Evolutionary conservation across 2,113 vertebrate genomes (phyloP).

Genomic region (Pandion haliaetus): DNA sequence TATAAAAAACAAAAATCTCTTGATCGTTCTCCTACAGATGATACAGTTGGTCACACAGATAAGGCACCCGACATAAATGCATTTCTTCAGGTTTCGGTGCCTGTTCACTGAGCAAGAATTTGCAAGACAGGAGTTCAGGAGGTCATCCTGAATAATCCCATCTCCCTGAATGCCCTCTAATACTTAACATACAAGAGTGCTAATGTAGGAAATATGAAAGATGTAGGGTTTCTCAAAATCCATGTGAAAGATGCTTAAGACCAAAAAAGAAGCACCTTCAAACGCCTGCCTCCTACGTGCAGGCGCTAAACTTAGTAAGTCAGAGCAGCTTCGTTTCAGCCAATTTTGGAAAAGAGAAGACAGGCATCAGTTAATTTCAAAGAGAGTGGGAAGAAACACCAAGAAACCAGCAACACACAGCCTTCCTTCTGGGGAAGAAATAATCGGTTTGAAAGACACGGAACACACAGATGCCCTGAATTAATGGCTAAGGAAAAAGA

Average conservation of each 20-base stretch:
- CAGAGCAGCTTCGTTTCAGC: neutral
- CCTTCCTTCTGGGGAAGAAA: neutral
- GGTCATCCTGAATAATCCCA: neutral
- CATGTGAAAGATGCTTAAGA: neutral
- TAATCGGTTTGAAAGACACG: neutral
- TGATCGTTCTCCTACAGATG: neutral
- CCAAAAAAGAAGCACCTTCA: neutral
- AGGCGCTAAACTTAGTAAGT: neutral
- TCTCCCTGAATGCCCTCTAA: neutral
- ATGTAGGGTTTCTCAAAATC: neutral
- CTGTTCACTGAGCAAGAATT: neutral
- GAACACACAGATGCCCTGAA: neutral
- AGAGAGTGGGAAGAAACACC: neutral
- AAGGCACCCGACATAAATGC: neutral
- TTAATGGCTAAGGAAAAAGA: no score
- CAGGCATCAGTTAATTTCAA: neutral
- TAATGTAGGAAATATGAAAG: accelerated
- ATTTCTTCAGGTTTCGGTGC: neutral
- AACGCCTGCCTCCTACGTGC: neutral
- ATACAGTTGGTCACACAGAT: neutral
- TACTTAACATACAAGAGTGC: neutral
- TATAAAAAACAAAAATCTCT: neutral
- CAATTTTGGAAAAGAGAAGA: neutral
- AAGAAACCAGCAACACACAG: neutral
- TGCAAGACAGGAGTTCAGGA: neutral